Evolutionary conservation across 2,888 invertebrate genomes (phyloP), one percentile per base, ranked within the genome.

Genomic region (Leptopilina drosophilae): DNA sequence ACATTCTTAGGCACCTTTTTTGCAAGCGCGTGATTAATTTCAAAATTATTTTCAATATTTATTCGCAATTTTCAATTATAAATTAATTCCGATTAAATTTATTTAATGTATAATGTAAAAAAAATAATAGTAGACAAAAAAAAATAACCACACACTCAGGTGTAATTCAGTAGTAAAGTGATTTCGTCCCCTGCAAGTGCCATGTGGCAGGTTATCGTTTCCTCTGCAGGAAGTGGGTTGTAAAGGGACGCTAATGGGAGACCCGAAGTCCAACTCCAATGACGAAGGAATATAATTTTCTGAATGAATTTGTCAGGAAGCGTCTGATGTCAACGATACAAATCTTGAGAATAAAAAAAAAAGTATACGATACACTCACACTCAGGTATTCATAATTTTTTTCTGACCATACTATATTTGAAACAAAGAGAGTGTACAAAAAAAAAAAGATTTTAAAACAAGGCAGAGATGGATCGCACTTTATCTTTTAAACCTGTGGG

Each of bases 191-290:
- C 78, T 79, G 79, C 83, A 85, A 85, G 78, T 84, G 85, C 89
- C 89, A 90, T 89, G 87, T 89, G 89, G 86, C 83, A 81, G 83
- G 82, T 83, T 83, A 79, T 82, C 82, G 81, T 80, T 83, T 80
- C 80, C 82, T 46, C 64, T 67, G 42, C 83, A 80, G 86, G 87
- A 88, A 87, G 85, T 82, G 82, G 85, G 81, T 84, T 84, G 85
- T 85, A 82, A 85, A 86, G 82, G 78, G 84, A 87, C 85, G 86
- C 85, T 86, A 85, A 88, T 83, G 83, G 83, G 82, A 81, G 79
- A 82, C 78, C 14, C 80, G 79, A 77, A 76, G 80, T 67, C 65
- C 40, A 69, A 81, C 73, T 82, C 76, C 77, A 67, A 77, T 80
- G 80, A 79, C 80, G 73, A 78, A 77, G 80, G 78, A 77, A 79